Percentiles rank a stretch among this genome's conserved stretches.
Conservation (phyloP, 2,797 vertebrate genomes). For the Rhabdophis nuchalis region DNA sequence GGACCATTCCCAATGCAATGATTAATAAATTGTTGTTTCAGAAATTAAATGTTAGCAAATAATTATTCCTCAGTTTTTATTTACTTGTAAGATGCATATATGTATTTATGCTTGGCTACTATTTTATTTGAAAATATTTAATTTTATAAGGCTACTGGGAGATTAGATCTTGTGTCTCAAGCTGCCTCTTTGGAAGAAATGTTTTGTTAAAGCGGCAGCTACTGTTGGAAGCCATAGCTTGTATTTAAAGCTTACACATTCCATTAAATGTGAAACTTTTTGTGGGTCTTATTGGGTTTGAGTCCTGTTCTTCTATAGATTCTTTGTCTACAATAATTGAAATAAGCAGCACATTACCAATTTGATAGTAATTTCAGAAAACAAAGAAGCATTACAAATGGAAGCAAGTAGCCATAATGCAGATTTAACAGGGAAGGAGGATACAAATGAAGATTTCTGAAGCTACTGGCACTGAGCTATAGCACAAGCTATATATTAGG, state of each 20-base stretch:
- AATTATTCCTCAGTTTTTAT: constrained; percentile 54
- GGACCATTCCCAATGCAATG: neutral
- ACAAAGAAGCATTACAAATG: neutral
- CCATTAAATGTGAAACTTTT: constrained; percentile 58
- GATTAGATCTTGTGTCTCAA: constrained; percentile 23
- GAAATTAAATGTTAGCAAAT: constrained; percentile 56
- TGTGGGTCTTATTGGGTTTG: constrained; percentile 49
- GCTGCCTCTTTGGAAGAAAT: constrained; percentile 37
- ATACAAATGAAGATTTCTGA: neutral
- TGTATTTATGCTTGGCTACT: constrained; percentile 65
- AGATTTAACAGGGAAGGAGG: neutral
- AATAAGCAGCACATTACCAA: constrained; percentile 30
- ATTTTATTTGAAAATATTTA: constrained; percentile 47
- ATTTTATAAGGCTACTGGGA: constrained; percentile 45
- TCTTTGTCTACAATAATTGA: constrained; percentile 34
- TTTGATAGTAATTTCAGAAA: constrained; percentile 16
- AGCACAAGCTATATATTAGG: neutral
- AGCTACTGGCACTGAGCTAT: neutral
- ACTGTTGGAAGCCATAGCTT: constrained; percentile 54
- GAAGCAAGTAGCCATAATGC: neutral
- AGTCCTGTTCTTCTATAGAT: constrained; percentile 38
- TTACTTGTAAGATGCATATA: constrained; percentile 64
- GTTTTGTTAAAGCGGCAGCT: constrained; percentile 54
- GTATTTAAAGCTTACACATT: constrained; percentile 60
- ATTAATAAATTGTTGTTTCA: constrained; percentile 36